phyloP scores from a whole-genome alignment of 2,797 vertebrate genomes.

The Hydrophis major region DNA sequence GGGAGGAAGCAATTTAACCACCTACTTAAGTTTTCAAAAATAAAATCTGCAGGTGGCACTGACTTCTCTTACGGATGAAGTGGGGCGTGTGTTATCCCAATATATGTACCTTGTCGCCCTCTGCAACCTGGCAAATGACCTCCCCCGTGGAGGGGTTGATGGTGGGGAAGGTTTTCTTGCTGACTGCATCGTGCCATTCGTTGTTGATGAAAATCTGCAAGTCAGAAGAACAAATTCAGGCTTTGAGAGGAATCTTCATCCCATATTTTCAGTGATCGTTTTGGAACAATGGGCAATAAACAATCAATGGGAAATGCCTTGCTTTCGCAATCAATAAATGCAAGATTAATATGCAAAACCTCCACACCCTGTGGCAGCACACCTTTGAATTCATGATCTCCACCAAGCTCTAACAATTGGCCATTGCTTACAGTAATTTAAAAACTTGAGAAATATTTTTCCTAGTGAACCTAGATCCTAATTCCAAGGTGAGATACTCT shows the following conservation, averaged over 20 bases:
- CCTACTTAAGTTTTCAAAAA: neutral
- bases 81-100: no score
- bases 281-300: neutral
- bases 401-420: no score
- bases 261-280: rapidly evolving
- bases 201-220: slow-evolving; percentile 95
- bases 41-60: neutral
- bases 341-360: neutral
- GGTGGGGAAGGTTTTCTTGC: slow-evolving; percentile 87
- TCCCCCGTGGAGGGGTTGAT: slow-evolving; percentile 91
- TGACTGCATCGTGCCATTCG: slow-evolving; percentile 86
- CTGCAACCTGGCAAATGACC: slow-evolving; percentile 91
- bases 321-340: neutral
- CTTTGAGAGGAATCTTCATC: neutral
- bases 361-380: neutral
- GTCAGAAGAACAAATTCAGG: neutral
- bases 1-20: neutral
- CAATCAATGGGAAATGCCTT: neutral
- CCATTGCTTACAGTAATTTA: neutral
- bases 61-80: neutral
- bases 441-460: neutral
- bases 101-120: slow-evolving; percentile 78
- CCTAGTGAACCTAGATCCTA: neutral
- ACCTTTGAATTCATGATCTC: neutral
- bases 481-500: no score